Conservation (phyloP, 2,888 invertebrate genomes). For the Chorisops tibialis region DNA sequence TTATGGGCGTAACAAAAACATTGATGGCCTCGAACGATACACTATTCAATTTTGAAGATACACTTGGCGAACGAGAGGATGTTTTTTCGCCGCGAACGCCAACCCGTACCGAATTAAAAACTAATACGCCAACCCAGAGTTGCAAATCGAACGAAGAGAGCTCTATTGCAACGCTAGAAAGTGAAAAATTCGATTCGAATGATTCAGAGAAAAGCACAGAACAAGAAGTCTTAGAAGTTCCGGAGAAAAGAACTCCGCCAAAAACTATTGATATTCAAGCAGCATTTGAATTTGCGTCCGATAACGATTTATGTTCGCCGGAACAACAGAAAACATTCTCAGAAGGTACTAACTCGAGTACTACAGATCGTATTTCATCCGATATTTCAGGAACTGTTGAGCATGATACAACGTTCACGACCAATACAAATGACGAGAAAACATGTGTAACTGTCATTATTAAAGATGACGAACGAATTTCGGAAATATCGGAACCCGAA, state of each 20-base stretch:
- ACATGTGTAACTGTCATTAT: constrained; percentile 36
- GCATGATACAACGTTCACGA: constrained; percentile 35
- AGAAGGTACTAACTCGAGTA: constrained; percentile 34
- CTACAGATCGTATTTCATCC: constrained; percentile 33
- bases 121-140: constrained; percentile 27
- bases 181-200: constrained; percentile 8
- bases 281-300: constrained; percentile 16
- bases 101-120: constrained; percentile 30
- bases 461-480: constrained; percentile 37
- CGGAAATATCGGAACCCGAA: constrained; percentile 38
- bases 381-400: constrained; percentile 35
- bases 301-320: constrained; percentile 35
- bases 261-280: constrained; percentile 29
- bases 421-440: constrained; percentile 35
- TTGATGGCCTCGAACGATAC: constrained; percentile 39
- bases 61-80: constrained; percentile 37
- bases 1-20: constrained; percentile 37
- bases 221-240: background rate
- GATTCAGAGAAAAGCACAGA: background rate
- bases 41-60: constrained; percentile 39
- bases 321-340: constrained; percentile 38
- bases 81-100: constrained; percentile 35
- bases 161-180: constrained; percentile 16
- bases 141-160: constrained; percentile 26
- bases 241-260: constrained; percentile 26